Base-by-base conservation (phyloP, 2,888 invertebrate species). In the Sarcophaga caerulescens region DNA sequence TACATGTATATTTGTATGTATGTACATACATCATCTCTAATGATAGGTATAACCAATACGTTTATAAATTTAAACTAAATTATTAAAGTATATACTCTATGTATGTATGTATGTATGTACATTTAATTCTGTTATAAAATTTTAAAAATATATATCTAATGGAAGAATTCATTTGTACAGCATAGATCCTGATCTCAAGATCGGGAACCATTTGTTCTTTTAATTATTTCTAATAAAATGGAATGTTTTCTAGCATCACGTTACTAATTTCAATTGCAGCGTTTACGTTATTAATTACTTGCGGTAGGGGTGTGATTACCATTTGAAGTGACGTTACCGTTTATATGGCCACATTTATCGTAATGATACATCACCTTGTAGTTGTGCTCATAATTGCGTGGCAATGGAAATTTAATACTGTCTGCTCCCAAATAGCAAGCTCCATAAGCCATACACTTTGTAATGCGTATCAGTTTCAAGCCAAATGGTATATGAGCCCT, bases 401-500 rank as follows among this genome's bases (percentile, higher is more conserved):
- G 96, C 75, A 97, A 92, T 11, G 94, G 92, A 89, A 95, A 95
- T 76, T 95, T 92, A 0, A 96, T 93, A 84, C 95, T 94, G 90
- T 96, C 96, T 0, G 97, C 97, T 0, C 96, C 98, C 57, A 98
- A 93, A 93, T 97, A 97, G 0, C 97, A 97, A 0, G 98, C 98
- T 0, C 99, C 99, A 88, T 97, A 94, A 0, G 98, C 98, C 87
- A 96, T 96, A 0, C 96, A 95, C 0, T 96, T 96, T 17, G 95
- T 96, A 19, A 98, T 94, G 21, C 94, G 94, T 17, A 97, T 94
- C 12, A 98, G 87, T 86, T 94, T 94, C 0, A 95, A 90, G 84
- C 94, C 94, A 59, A 93, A 93, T 10, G 93, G 25, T 92, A 88
- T 52, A 6, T 82, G 14, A 79, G 86, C 80, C 17, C 88, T 93